Percentiles rank a stretch among this genome's conserved stretches.
phyloP scores from a whole-genome alignment of 2,797 vertebrate genomes.

The Chelidonichthys spinosus region DNA sequence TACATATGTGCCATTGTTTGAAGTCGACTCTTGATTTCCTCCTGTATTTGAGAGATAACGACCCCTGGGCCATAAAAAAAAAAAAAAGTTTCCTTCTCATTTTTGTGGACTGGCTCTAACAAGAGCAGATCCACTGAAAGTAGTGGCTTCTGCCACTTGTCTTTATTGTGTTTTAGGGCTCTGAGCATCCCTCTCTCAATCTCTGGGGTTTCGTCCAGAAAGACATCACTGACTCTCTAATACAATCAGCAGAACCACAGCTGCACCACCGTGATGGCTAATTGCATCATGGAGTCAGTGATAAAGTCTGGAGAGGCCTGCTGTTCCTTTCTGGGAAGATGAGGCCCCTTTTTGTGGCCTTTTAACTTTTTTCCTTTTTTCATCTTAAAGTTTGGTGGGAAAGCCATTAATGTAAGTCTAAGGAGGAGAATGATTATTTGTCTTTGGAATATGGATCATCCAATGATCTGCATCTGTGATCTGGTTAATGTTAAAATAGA shows the following conservation, averaged over 20 bases:
- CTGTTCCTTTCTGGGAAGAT: conserved; percentile 76
- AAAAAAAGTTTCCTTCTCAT: conserved; percentile 37
- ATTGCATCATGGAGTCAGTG: conserved; percentile 80
- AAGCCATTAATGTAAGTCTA: conserved; percentile 45
- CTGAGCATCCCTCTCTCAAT: conserved; percentile 50
- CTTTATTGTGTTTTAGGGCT: conserved; percentile 66
- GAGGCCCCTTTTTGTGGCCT: conserved; percentile 62
- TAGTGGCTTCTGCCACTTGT: conserved; percentile 50
- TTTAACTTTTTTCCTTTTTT: conserved; percentile 41
- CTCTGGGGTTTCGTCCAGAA: conserved; percentile 76
- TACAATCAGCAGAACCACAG: conserved; percentile 79
- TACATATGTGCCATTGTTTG: conserved; percentile 58
- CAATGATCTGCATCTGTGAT: background rate
- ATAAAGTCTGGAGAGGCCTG: conserved; percentile 78
- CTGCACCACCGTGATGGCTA: conserved; percentile 74
- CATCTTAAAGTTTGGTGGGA: conserved; percentile 61
- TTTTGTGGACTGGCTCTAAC: conserved; percentile 40
- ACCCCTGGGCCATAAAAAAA: conserved; percentile 59
- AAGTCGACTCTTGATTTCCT: conserved; percentile 44
- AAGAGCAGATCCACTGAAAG: conserved; percentile 45
- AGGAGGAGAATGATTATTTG: background rate
- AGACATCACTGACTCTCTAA: conserved; percentile 73
- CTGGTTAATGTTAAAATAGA: background rate
- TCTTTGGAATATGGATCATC: conserved; percentile 8
- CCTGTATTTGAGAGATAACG: conserved; percentile 69